Conservation (phyloP, 2,888 invertebrate species). For the Clivina fossor region DNA sequence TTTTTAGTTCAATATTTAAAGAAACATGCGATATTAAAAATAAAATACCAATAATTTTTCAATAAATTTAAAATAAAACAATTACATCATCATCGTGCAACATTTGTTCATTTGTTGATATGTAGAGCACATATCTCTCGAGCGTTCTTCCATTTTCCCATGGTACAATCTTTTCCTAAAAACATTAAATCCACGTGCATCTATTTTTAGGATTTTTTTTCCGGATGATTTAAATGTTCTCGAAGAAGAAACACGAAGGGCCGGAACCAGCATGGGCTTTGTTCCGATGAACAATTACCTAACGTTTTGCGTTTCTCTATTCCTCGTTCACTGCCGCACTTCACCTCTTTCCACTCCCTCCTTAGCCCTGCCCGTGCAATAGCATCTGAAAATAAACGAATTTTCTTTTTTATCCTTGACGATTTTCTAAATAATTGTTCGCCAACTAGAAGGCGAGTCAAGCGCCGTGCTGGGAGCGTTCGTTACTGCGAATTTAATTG, state of each 20-base stretch:
- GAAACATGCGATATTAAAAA: no score
- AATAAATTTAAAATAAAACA: no score
- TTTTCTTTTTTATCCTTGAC: constrained; percentile 25
- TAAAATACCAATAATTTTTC: no score
- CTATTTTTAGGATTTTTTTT: neutral
- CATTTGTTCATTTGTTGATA: no score
- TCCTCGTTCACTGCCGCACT: no score
- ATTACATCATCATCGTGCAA: no score
- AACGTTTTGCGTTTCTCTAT: no score
- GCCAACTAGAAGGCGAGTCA: constrained; percentile 13
- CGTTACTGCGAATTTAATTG: constrained; percentile 31
- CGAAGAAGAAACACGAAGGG: neutral
- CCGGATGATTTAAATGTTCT: neutral
- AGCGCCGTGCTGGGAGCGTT: constrained; percentile 15
- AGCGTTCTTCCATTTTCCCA: no score
- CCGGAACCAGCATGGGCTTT: constrained; percentile 3
- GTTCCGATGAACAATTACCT: constrained; percentile 18
- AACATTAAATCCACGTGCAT: no score
- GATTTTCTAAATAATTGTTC: constrained; percentile 30
- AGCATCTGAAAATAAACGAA: constrained; percentile 25
- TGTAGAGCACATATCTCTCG: no score
- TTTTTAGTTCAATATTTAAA: no score
- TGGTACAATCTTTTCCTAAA: no score
- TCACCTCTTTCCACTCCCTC: neutral
- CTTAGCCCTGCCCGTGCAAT: neutral